A percentile compares a stretch with the other conserved stretches of the same genome.
Conservation (phyloP, 2,888 invertebrate genomes). For the Acleris emargana region DNA sequence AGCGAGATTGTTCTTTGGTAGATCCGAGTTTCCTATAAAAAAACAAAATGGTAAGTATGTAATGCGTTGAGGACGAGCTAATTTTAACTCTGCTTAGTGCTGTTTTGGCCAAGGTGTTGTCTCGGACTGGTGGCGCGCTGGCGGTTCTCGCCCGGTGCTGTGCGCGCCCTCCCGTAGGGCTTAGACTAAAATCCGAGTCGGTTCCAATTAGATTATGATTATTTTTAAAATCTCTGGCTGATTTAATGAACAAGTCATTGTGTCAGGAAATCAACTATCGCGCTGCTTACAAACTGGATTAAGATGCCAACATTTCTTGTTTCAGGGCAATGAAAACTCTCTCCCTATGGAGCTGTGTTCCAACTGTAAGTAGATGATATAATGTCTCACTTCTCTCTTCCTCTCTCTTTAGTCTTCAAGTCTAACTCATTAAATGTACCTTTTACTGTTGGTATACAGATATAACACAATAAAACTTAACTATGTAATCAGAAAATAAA, state of each 20-base stretch:
- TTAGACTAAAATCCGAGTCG: background rate
- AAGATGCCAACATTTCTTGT: constrained; percentile 49
- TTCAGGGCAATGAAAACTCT: constrained; percentile 97
- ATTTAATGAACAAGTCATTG: background rate
- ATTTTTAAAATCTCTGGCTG: background rate
- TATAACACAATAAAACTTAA: constrained; percentile 14
- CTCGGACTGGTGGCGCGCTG: constrained; percentile 12
- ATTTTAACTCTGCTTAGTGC: constrained; percentile 37
- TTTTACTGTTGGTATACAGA: constrained; percentile 26
- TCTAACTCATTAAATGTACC: constrained; percentile 39
- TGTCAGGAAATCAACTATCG: background rate
- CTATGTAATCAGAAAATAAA: constrained; percentile 24
- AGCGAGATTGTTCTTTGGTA: constrained; percentile 18
- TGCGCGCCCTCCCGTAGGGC: background rate
- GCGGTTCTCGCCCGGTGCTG: constrained; percentile 13
- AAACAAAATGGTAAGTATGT: constrained; percentile 50
- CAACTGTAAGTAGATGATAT: constrained; percentile 89
- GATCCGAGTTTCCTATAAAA: constrained; percentile 25
- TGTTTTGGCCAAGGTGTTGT: constrained; percentile 37
- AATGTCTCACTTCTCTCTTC: constrained; percentile 37
- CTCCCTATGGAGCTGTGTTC: constrained; percentile 98
- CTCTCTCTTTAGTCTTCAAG: constrained; percentile 40
- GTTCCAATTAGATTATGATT: background rate
- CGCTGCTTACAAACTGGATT: background rate
- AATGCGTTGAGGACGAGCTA: constrained; percentile 29